A percentile compares a stretch with the other conserved stretches of the same genome.
Evolutionary conservation across 2,888 invertebrate genomes (phyloP).

Genomic region (Ctena decussata): DNA sequence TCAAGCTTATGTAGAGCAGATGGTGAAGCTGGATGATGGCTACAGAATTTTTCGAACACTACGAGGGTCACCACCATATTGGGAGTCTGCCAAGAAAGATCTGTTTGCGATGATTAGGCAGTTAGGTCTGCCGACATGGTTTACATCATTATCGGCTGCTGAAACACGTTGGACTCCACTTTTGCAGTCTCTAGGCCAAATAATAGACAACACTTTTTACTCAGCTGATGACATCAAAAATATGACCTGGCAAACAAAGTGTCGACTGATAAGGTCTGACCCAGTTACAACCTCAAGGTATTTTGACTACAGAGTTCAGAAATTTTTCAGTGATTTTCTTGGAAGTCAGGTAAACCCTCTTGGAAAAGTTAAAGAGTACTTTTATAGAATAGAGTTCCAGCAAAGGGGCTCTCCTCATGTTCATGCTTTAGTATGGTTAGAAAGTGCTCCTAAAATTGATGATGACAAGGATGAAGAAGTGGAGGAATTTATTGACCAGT

Average conservation of each 20-base stretch:
- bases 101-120: slow-evolving; percentile 54
- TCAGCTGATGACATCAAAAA: not conserved
- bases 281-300: slow-evolving; percentile 59
- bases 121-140: slow-evolving; percentile 52
- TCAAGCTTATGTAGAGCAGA: not conserved
- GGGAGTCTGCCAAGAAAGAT: slow-evolving; percentile 44
- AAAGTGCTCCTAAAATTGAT: not conserved
- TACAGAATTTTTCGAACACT: slow-evolving; percentile 31
- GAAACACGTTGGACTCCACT: slow-evolving; percentile 54
- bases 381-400: slow-evolving; percentile 64
- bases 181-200: slow-evolving; percentile 29
- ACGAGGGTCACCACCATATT: slow-evolving; percentile 43
- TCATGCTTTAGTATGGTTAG: slow-evolving; percentile 48
- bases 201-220: not conserved
- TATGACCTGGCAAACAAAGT: slow-evolving; percentile 24
- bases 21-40: slow-evolving; percentile 33
- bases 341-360: slow-evolving; percentile 9
- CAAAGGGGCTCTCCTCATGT: slow-evolving; percentile 54
- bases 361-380: slow-evolving; percentile 54
- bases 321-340: slow-evolving; percentile 35
- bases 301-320: slow-evolving; percentile 53
- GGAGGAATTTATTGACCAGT: slow-evolving; percentile 39
- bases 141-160: slow-evolving; percentile 49
- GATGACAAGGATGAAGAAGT: not conserved
- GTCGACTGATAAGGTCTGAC: slow-evolving; percentile 31